Evolutionary conservation across 2,888 invertebrate genomes (phyloP).

Genomic region (Euplagia quadripunctaria): DNA sequence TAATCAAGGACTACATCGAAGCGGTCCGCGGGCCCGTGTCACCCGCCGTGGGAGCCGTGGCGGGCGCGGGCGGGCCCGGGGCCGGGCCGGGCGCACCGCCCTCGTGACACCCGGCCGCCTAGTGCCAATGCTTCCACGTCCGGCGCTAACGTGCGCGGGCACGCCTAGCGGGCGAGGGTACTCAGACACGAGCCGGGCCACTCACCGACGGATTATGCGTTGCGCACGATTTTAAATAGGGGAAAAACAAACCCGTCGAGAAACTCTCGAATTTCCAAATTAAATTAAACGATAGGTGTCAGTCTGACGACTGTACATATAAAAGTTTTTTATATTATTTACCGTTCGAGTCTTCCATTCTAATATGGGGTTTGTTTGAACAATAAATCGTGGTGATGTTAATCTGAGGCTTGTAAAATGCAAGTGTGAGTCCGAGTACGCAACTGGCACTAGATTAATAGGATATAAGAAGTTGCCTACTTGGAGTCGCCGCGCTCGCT

Average conservation of each 20-base stretch:
- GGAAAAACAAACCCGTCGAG: conserved; percentile 14
- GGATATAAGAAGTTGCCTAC: conserved; percentile 18
- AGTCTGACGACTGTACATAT: neutral
- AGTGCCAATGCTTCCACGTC: conserved; percentile 88
- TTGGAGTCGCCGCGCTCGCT: conserved; percentile 53
- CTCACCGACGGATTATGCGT: conserved; percentile 2
- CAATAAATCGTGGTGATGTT: conserved; percentile 42
- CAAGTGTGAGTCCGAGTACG: conserved; percentile 38
- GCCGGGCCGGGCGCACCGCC: conserved; percentile 58
- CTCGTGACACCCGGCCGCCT: conserved; percentile 83
- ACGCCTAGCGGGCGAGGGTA: conserved; percentile 8
- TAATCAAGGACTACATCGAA: conserved; percentile 94
- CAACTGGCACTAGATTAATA: conserved; percentile 16
- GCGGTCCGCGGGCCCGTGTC: conserved; percentile 85
- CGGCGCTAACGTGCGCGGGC: conserved; percentile 60
- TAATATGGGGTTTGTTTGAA: conserved; percentile 28
- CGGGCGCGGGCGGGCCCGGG: conserved; percentile 22
- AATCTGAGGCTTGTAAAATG: conserved; percentile 24
- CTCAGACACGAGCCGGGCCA: conserved; percentile 25
- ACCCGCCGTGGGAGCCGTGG: conserved; percentile 68
- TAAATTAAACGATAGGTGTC: conserved; percentile 5
- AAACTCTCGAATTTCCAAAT: conserved; percentile 14
- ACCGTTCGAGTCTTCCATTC: conserved; percentile 46
- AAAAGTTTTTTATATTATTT: conserved; percentile 14
- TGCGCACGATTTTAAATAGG: conserved; percentile 32